Evolutionary conservation across 2,113 vertebrate species (phyloP), one percentile per base, ranked within the genome.

Genomic region (Syrmaticus mikado): DNA sequence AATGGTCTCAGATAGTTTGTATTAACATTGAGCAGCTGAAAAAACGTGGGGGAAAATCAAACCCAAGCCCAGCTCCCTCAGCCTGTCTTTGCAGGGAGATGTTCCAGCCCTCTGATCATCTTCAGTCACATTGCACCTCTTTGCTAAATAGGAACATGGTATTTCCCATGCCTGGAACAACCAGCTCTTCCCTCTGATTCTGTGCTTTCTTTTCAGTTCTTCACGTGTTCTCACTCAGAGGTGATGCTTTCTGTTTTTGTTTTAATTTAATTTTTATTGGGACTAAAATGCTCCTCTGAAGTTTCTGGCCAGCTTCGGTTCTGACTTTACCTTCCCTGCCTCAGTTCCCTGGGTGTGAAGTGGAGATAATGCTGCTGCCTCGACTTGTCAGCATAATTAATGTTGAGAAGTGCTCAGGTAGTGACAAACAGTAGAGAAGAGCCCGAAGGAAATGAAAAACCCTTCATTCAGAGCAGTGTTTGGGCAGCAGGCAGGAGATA

Each of bases 401-500:
- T 96, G 88, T 34, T 78, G 88, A 80, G 94, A 78, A 92, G 80
- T 73, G 2, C 28, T 75, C 73, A 67, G 90, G 90, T 93, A 92
- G 93, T 36, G 80, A 74, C 94, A 94, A 94, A 90, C 85, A 92
- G 88, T 32, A 11, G 45, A 88, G 94, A 92, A 77, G 83, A 96
- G 65, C 94, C 95, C 80, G 65, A 81, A 95, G 96, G 94, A 96
- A 96, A 96, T 96, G 96, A 96, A 88, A 95, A 96, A 90, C 90
- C 46, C 80, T 90, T 74, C 45, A n/a, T 90, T 52, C 19, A 13
- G 88, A 88, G 88, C 90, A 46, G 18, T 8, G 88, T 83, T 96
- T 93, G 94, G 93, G 74, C 94, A 93, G 96, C 17, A 20, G 55
- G 93, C 76, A 30, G 70, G 19, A 96, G 96, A 96, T 96, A 96